A percentile compares a stretch with the other conserved stretches of the same genome.
Evolutionary conservation across 2,113 vertebrate species (phyloP).

Genomic region (Craseonycteris thonglongyai): DNA sequence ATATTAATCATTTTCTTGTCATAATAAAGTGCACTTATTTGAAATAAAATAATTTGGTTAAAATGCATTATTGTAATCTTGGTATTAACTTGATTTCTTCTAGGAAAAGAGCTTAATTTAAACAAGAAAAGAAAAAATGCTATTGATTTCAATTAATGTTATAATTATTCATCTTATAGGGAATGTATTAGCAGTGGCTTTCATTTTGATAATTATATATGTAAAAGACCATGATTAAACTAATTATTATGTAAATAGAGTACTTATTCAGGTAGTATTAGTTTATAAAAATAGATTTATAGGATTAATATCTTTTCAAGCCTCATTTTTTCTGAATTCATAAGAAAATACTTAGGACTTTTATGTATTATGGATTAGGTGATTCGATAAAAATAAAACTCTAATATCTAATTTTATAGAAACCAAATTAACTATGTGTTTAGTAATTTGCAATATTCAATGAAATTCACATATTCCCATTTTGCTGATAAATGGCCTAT

Average conservation of each 20-base stretch:
- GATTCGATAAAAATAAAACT: slow-evolving; percentile 42
- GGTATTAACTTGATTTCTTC: slow-evolving; percentile 44
- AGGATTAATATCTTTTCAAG: slow-evolving; percentile 34
- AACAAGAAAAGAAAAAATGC: slow-evolving; percentile 31
- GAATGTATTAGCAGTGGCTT: slow-evolving; percentile 23
- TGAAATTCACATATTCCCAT: slow-evolving; percentile 45
- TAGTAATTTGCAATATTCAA: slow-evolving; percentile 61
- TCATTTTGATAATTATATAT: slow-evolving; percentile 56
- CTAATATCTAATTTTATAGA: slow-evolving; percentile 55
- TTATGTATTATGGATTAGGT: slow-evolving; percentile 4
- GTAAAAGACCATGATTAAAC: slow-evolving; percentile 47
- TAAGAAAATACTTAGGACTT: slow-evolving; percentile 55
- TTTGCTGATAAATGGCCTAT: slow-evolving; percentile 58
- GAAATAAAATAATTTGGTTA: slow-evolving; percentile 44
- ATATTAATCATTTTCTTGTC: slow-evolving; percentile 27
- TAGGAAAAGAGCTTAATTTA: slow-evolving; percentile 41
- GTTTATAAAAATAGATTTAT: slow-evolving; percentile 50
- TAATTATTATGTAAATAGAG: slow-evolving; percentile 64
- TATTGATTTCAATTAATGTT: slow-evolving; percentile 53
- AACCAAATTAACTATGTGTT: slow-evolving; percentile 41
- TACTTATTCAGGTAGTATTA: slow-evolving; percentile 45
- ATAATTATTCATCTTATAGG: slow-evolving; percentile 50
- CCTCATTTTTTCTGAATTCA: slow-evolving; percentile 28
- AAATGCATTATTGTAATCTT: slow-evolving; percentile 51
- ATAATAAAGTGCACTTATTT: slow-evolving; percentile 48